phyloP scores from a whole-genome alignment of 2,113 vertebrate genomes.

The Chlorocebus sabaeus region DNA sequence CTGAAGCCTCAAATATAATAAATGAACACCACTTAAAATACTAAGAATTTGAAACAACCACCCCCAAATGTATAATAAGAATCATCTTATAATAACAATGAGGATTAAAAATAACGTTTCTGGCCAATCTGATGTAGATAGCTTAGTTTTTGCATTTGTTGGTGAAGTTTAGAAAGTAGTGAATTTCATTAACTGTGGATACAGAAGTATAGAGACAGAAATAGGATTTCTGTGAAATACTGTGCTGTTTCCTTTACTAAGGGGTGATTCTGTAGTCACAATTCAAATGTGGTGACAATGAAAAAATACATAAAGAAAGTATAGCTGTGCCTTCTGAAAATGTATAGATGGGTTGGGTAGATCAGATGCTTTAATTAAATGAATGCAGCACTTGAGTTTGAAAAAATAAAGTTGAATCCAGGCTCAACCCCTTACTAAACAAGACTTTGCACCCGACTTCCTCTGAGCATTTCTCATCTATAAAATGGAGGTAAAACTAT shows the following conservation, averaged over 20 bases:
- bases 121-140: neutral
- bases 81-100: constrained; percentile 12
- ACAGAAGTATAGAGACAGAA: neutral
- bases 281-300: neutral
- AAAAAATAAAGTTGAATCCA: neutral
- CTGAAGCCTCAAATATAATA: constrained; percentile 59
- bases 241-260: neutral
- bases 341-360: neutral
- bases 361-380: neutral
- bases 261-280: neutral
- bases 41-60: constrained; percentile 33
- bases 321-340: neutral
- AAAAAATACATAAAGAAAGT: neutral
- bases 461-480: neutral
- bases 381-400: neutral
- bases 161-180: neutral
- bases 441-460: neutral
- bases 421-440: neutral
- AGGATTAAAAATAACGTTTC: constrained; percentile 47
- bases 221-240: neutral
- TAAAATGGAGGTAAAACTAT: neutral
- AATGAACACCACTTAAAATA: constrained; percentile 53
- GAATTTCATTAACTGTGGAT: neutral
- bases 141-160: neutral
- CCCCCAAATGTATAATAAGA: constrained; percentile 13